Conservation (phyloP, 2,888 invertebrate species). For the Drosophila bunnanda region DNA sequence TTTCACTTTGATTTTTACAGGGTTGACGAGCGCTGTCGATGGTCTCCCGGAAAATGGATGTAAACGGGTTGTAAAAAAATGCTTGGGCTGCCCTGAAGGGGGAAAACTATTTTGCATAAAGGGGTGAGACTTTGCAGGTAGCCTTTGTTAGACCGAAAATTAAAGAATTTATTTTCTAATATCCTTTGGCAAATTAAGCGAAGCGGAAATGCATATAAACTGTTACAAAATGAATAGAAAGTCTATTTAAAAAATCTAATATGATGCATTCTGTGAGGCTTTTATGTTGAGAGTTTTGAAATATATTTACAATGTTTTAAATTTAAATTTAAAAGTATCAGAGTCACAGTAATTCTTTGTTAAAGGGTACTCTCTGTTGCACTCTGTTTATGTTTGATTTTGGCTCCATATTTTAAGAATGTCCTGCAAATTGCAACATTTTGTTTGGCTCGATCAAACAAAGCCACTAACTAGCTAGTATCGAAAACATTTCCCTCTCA, state of each 20-base stretch:
- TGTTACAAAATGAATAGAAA: neutral
- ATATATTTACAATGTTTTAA: neutral
- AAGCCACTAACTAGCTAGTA: constrained; percentile 41
- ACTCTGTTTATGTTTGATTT: neutral
- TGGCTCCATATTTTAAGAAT: neutral
- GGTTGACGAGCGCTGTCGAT: constrained; percentile 59
- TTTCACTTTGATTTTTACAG: constrained; percentile 60
- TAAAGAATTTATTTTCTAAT: neutral
- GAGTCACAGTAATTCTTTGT: neutral
- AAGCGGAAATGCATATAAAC: constrained; percentile 18
- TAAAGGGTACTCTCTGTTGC: neutral
- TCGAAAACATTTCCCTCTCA: constrained; percentile 13
- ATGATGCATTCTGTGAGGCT: neutral
- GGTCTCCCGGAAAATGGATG: constrained; percentile 17
- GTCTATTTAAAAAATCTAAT: neutral
- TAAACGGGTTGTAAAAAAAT: constrained; percentile 29
- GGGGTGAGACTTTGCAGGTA: constrained; percentile 9
- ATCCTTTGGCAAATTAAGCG: neutral
- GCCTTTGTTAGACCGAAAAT: neutral
- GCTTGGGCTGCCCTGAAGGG: neutral
- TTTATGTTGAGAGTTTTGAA: neutral
- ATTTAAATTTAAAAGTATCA: too few relatives aligned
- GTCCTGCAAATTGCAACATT: neutral
- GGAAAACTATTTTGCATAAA: constrained; percentile 24
- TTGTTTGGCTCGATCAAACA: constrained; percentile 10